A percentile compares a stretch with the other conserved stretches of the same genome.
phyloP scores from a whole-genome alignment of 2,797 vertebrate genomes.

The Poeciliopsis infans region DNA sequence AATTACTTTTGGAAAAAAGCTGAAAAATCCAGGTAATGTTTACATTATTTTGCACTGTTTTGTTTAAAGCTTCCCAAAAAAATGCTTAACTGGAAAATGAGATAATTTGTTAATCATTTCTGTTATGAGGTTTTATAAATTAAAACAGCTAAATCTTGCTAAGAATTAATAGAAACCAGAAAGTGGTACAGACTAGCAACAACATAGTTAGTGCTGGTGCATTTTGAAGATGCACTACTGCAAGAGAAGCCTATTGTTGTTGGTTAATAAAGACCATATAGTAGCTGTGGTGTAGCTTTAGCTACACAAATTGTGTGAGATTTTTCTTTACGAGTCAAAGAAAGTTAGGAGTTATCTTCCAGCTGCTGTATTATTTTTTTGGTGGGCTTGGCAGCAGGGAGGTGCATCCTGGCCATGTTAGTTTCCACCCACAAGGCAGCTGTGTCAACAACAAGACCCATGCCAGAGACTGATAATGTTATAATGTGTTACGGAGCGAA shows the following conservation, averaged over 20 bases:
- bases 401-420: constrained; percentile 53
- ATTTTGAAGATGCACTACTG: background rate
- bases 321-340: constrained; percentile 47
- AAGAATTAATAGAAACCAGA: background rate
- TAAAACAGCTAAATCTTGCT: background rate
- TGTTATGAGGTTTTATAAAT: background rate
- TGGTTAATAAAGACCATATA: background rate
- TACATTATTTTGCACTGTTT: background rate
- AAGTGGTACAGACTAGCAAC: background rate
- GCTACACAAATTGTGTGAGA: background rate
- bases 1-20: background rate
- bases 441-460: constrained; percentile 70
- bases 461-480: constrained; percentile 38
- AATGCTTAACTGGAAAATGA: background rate
- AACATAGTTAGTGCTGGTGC: background rate
- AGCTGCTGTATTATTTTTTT: constrained; percentile 34
- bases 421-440: constrained; percentile 68
- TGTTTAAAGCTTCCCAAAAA: background rate
- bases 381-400: constrained; percentile 24
- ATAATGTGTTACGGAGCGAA: background rate
- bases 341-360: constrained; percentile 20
- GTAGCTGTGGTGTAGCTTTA: background rate
- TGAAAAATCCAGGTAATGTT: background rate
- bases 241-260: background rate
- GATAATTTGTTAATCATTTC: background rate